phyloP scores from a whole-genome alignment of 2,113 vertebrate genomes.

The Ctenomys sociabilis region DNA sequence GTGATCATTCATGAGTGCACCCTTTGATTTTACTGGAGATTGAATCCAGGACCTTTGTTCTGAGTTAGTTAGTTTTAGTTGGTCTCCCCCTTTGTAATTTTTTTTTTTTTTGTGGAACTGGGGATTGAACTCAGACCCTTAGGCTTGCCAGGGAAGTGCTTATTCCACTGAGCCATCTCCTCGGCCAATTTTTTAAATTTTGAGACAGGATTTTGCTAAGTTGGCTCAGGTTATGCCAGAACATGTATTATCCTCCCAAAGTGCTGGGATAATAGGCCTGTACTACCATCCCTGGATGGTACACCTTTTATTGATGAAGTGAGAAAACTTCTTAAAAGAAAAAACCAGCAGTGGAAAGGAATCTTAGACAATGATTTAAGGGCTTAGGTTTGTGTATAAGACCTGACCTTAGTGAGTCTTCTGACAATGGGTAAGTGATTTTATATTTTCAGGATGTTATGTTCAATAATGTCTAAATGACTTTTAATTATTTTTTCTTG shows the following conservation, averaged over 20 bases:
- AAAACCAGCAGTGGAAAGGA: slow-evolving; percentile 22
- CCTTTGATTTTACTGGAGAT: not conserved
- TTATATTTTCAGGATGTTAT: slow-evolving; percentile 22
- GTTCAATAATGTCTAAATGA: not conserved
- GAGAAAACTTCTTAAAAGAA: slow-evolving; percentile 49
- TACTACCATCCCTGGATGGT: not conserved
- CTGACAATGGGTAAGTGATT: not conserved
- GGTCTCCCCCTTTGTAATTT: too few relatives aligned
- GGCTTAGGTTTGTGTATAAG: slow-evolving; percentile 41
- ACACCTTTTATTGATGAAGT: not conserved
- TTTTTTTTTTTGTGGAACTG: too few relatives aligned
- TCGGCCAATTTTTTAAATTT: not conserved
- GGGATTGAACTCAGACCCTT: not conserved
- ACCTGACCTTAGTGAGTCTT: not conserved
- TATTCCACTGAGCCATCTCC: not conserved
- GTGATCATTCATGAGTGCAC: not conserved
- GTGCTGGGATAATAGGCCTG: not conserved
- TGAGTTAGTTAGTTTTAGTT: too few relatives aligned
- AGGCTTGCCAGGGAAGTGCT: too few relatives aligned
- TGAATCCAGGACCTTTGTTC: not conserved
- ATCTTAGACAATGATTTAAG: not conserved
- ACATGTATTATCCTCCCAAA: not conserved
- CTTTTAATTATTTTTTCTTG: slow-evolving; percentile 9
- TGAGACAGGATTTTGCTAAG: not conserved
- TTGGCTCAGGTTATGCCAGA: not conserved